Percentiles rank a stretch among this genome's conserved stretches.
Conservation (phyloP, 1,140 invertebrate species). For the Sarcophaga bullata region DNA sequence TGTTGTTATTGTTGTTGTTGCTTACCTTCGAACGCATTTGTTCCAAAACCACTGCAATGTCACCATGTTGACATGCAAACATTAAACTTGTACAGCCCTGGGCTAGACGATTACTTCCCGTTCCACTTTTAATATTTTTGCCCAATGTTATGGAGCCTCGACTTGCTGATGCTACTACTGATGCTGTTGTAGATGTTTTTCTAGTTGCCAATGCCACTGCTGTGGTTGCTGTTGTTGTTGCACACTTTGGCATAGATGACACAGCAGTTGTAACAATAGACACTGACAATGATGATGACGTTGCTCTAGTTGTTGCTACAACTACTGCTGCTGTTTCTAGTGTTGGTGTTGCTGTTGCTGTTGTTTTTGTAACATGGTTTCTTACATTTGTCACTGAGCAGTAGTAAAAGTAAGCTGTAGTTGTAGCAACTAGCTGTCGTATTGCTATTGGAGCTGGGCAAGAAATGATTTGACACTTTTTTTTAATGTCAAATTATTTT, state of each 20-base stretch:
- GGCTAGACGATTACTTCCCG: constrained; percentile 62
- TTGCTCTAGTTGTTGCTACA: neutral
- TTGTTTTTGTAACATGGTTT: neutral
- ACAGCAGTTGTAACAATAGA: neutral
- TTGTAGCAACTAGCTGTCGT: neutral
- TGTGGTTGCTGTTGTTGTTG: neutral
- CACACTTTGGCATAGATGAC: neutral
- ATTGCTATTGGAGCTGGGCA: neutral
- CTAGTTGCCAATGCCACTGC: neutral
- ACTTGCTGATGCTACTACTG: neutral
- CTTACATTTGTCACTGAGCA: neutral
- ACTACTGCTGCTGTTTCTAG: too few species aligned
- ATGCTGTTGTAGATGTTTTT: neutral
- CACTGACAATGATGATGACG: neutral
- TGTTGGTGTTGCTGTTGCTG: neutral
- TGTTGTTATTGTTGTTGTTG: neutral
- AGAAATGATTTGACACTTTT: constrained; percentile 4
- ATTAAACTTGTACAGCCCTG: constrained; percentile 80
- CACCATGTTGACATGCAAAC: constrained; percentile 87
- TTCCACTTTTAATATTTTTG: neutral
- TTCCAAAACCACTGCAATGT: constrained; percentile 69
- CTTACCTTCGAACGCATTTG: constrained; percentile 67
- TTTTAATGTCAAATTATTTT: constrained; percentile 24
- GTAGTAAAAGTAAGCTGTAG: neutral
- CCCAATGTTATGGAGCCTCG: neutral